These are phyloP conservation scores for Diplosoma virens DNA, from an alignment of 23 tunicate species.

Conservation along the genomic window DNA sequence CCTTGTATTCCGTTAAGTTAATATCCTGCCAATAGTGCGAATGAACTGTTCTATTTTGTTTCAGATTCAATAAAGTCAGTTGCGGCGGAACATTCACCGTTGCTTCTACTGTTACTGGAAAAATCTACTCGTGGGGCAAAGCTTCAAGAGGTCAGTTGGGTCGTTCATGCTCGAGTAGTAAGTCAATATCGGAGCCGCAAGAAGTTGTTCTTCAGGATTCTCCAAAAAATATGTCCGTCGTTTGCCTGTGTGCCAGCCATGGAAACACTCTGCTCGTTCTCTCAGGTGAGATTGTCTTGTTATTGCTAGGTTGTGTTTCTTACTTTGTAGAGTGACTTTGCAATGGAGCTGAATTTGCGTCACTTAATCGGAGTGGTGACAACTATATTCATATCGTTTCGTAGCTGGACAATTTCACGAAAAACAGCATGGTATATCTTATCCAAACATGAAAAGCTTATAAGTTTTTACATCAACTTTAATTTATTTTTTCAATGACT, in stretches of 20 bases:
- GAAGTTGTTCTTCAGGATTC: slow-evolving; percentile 44
- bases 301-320: too few species aligned
- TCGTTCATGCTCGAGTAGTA: slow-evolving; percentile 42
- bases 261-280: slow-evolving; percentile 70
- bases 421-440: too few species aligned
- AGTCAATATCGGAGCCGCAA: slow-evolving; percentile 49
- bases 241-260: slow-evolving; percentile 73
- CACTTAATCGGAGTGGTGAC: too few species aligned
- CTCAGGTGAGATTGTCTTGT: slow-evolving; percentile 71
- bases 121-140: slow-evolving; percentile 87
- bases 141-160: slow-evolving; percentile 87
- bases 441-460: too few species aligned
- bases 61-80: slow-evolving; percentile 72
- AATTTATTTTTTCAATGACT: slow-evolving; percentile 2
- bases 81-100: slow-evolving; percentile 94
- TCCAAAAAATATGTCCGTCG: slow-evolving; percentile 46
- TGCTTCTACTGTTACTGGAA: slow-evolving; percentile 56
- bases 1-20: neutral
- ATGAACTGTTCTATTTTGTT: neutral
- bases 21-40: neutral
- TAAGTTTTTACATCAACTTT: too few species aligned
- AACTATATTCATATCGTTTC: too few species aligned
- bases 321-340: neutral
- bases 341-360: too few species aligned
- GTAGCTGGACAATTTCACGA: too few species aligned